Percentiles rank a stretch among this genome's conserved stretches.
Evolutionary conservation across 2,888 invertebrate species (phyloP).

Genomic region (Tridacna gigas): DNA sequence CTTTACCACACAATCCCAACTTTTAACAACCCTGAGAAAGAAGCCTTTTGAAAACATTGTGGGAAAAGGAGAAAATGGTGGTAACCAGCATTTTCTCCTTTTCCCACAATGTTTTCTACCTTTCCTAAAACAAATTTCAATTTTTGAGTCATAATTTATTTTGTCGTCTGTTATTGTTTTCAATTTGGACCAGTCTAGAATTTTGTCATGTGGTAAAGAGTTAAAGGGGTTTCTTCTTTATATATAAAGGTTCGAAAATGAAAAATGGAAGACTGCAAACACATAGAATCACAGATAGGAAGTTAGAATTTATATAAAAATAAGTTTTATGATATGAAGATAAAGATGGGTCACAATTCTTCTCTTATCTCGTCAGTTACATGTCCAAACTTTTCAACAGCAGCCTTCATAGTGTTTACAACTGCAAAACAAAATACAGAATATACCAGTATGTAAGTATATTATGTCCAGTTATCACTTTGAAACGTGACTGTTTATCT

Average conservation of each 20-base stretch:
- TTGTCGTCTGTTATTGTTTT: no score
- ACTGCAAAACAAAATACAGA: conserved; percentile 36
- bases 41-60: no score
- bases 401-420: conserved; percentile 40
- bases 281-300: neutral
- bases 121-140: no score
- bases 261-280: neutral
- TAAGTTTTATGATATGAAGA: neutral
- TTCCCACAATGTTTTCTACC: neutral
- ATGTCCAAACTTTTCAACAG: conserved; percentile 27
- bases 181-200: no score
- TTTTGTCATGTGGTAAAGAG: no score
- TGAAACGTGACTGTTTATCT: neutral
- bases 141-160: no score
- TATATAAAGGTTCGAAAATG: neutral
- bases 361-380: neutral
- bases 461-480: neutral
- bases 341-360: neutral
- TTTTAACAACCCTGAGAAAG: no score
- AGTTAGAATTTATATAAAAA: neutral
- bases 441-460: neutral
- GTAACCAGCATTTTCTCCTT: neutral
- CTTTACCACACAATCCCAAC: no score
- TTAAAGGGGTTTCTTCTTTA: neutral
- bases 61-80: neutral